Percentiles rank a stretch among this genome's conserved stretches.
phyloP scores from a whole-genome alignment of 2,888 invertebrate species.

The Andrena fulva region DNA sequence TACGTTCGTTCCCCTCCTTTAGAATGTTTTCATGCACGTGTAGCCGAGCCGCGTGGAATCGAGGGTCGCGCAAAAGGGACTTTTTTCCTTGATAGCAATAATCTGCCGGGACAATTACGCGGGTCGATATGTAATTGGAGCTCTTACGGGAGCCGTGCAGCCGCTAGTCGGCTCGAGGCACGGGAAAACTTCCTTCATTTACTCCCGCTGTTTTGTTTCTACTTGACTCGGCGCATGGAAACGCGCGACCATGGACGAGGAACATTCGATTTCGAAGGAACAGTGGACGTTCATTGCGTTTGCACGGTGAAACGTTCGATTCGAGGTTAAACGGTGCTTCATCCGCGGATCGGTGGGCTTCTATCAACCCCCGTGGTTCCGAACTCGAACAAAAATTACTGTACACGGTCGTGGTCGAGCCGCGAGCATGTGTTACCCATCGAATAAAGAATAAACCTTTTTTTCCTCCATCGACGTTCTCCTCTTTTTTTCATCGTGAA shows the following conservation, averaged over 20 bases:
- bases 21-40: constrained; percentile 34
- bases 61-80: constrained; percentile 31
- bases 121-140: constrained; percentile 52
- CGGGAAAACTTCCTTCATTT: background rate
- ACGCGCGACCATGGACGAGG: background rate
- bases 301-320: constrained; percentile 19
- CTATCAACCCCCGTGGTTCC: constrained; percentile 24
- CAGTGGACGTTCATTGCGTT: constrained; percentile 19
- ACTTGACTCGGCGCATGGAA: background rate
- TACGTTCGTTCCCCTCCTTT: background rate
- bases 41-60: constrained; percentile 13
- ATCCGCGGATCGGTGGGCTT: constrained; percentile 24
- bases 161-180: constrained; percentile 1
- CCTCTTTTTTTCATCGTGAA: background rate
- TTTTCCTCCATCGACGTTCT: background rate
- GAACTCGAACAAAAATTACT: constrained; percentile 28
- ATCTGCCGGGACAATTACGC: constrained; percentile 45
- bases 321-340: constrained; percentile 32
- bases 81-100: constrained; percentile 43
- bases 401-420: constrained; percentile 30
- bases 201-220: background rate
- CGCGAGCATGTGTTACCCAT: constrained; percentile 27
- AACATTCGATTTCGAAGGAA: constrained; percentile 25
- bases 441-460: constrained; percentile 51
- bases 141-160: constrained; percentile 31